Conservation (phyloP, 2,113 vertebrate genomes). For the Catharus bicknelli region DNA sequence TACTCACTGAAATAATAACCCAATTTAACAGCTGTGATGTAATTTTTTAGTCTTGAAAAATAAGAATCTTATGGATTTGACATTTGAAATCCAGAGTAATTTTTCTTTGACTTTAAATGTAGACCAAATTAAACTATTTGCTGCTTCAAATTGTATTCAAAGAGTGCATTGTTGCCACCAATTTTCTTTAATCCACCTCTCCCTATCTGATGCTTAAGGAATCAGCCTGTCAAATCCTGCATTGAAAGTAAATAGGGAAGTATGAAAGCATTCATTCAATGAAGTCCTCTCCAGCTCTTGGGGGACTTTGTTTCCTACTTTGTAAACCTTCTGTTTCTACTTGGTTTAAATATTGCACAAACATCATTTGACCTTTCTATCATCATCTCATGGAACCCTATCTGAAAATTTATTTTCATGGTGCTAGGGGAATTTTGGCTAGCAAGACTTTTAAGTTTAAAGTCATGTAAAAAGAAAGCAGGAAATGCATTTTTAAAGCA, state of each 20-base stretch:
- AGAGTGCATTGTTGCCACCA: neutral
- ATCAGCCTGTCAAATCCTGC: neutral
- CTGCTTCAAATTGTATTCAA: neutral
- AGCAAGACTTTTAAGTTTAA: neutral
- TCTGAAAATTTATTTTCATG: neutral
- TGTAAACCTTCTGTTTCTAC: neutral
- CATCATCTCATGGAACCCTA: neutral
- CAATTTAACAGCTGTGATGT: neutral
- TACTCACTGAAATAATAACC: neutral
- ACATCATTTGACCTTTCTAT: neutral
- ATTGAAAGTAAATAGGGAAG: slow-evolving; percentile 1
- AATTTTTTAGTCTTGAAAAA: neutral
- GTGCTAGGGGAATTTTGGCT: neutral
- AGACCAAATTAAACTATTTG: neutral
- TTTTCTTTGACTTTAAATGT: neutral
- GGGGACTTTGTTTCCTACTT: neutral
- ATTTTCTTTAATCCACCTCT: neutral
- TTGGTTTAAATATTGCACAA: neutral
- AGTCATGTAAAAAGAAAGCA: neutral
- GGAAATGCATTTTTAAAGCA: neutral
- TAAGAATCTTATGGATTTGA: neutral
- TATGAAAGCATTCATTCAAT: slow-evolving; percentile 6
- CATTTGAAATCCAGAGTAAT: neutral
- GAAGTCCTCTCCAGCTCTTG: neutral
- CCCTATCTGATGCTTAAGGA: neutral